These are phyloP conservation scores for Drosophila ohnishii DNA, from an alignment of 1,140 invertebrate genomes.

Conservation along the genomic window DNA sequence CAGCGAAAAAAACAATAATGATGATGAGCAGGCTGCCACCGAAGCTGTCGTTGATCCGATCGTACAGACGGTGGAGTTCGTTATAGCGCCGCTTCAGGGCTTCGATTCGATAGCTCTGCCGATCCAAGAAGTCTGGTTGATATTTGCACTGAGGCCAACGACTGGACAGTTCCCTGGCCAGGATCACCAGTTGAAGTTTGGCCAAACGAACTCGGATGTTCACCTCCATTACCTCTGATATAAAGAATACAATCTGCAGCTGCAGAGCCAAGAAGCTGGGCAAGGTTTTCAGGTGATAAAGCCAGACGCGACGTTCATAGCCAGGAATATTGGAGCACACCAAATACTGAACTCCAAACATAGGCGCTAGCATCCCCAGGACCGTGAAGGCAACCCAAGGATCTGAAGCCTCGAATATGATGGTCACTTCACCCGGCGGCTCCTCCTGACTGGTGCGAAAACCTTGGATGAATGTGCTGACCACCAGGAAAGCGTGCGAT, in stretches of 20 bases:
- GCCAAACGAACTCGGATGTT: constrained; percentile 30
- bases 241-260: constrained; percentile 51
- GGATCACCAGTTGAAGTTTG: constrained; percentile 15
- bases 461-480: constrained; percentile 37
- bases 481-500: constrained; percentile 41
- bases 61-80: constrained; percentile 35
- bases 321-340: not conserved
- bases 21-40: constrained; percentile 59
- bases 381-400: constrained; percentile 10
- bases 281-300: constrained; percentile 19
- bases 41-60: constrained; percentile 41
- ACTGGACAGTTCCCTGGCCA: constrained; percentile 25
- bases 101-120: constrained; percentile 3
- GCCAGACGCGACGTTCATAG: not conserved
- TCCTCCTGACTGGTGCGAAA: not conserved
- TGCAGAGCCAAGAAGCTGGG: constrained; percentile 51
- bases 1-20: constrained; percentile 54
- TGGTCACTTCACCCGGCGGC: not conserved
- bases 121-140: not conserved
- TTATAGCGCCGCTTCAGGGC: constrained; percentile 46
- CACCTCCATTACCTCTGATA: constrained; percentile 44
- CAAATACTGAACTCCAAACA: constrained; percentile 1
- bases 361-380: constrained; percentile 26
- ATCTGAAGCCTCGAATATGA: not conserved
- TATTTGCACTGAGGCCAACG: constrained; percentile 14